Base-by-base conservation (phyloP, 2,797 vertebrate species). In the Carapus acus region DNA sequence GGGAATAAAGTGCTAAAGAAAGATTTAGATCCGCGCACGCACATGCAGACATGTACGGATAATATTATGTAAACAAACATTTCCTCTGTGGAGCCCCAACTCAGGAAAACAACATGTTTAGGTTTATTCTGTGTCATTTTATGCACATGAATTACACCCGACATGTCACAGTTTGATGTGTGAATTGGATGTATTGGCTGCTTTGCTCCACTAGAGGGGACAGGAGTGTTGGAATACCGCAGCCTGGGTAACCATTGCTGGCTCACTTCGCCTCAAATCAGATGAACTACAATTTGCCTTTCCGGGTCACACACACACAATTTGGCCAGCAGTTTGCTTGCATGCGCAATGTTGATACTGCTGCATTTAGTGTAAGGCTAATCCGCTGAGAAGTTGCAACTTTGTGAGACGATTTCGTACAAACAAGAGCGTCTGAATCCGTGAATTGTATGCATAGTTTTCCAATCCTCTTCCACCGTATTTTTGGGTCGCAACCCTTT, bases 131-230 rank as follows among this genome's bases (percentile, higher is more conserved):
- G 5, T 19, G 27, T 19, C 1, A 12, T 52, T 34, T 52, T 0
- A 49, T 49, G 1, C 20, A n/a, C 14, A 50, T 46, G 17, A 36
- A 58, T 18, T 6, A 34, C 24, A 31, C 29, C 2, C 7, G 17
- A 43, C n/a, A 43, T 46, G 29, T 8, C 58, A 15, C 31, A 23
- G 49, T 12, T 20, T 53, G 54, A 5, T 5, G 33, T 50, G 41
- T 22, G 13, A 20, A 49, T 24, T 47, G 22, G 31, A 11, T 9
- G 24, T 11, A 24, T 14, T 79, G 76, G 6, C 48, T 13, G 2
- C 14, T 33, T 58, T 41, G 38, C 3, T 52, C 80, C 81, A 79
- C 82, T 72, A 82, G 80, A 83, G 81, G 77, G 81, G 47, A 79
- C 61, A 66, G 65, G 42, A 17, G 47, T 43, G 65, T 64, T 64